These are phyloP conservation scores for Psettodes erumei DNA, from an alignment of 2,113 vertebrate species.

Conservation along the genomic window DNA sequence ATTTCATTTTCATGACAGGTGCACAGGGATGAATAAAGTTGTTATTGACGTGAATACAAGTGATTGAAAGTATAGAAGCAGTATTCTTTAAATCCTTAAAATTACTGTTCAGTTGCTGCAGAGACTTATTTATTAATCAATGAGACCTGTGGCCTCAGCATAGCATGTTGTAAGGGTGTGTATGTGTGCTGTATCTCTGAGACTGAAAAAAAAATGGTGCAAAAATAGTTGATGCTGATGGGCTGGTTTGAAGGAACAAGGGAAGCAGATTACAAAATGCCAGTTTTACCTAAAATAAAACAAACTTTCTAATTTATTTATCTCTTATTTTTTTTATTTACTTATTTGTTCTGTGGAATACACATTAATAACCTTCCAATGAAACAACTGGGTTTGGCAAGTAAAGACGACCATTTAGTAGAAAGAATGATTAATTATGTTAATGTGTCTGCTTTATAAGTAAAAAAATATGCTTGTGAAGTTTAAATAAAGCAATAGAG, in stretches of 20 bases:
- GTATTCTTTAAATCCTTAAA: background rate
- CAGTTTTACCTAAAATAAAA: background rate
- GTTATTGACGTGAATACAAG: background rate
- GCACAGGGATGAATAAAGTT: background rate
- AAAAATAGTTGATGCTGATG: background rate
- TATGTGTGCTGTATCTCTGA: constrained; percentile 3
- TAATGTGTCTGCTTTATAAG: constrained; percentile 12
- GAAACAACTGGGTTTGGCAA: background rate
- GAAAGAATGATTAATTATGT: constrained; percentile 20
- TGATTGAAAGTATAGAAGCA: background rate
- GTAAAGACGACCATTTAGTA: background rate
- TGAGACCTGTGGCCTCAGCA: background rate
- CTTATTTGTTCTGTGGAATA: background rate
- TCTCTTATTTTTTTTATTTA: background rate
- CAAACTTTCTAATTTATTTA: fast-evolving
- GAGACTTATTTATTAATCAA: background rate
- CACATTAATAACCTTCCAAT: background rate
- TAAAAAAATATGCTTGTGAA: constrained; percentile 26
- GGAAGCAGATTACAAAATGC: background rate
- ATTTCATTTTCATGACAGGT: background rate
- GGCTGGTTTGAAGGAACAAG: background rate
- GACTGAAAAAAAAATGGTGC: background rate
- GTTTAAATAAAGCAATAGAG: constrained; percentile 24
- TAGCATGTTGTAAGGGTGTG: background rate
- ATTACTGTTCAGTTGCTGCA: background rate